These are phyloP conservation scores for Orthosia gothica DNA, from an alignment of 2,888 invertebrate genomes.

Conservation along the genomic window DNA sequence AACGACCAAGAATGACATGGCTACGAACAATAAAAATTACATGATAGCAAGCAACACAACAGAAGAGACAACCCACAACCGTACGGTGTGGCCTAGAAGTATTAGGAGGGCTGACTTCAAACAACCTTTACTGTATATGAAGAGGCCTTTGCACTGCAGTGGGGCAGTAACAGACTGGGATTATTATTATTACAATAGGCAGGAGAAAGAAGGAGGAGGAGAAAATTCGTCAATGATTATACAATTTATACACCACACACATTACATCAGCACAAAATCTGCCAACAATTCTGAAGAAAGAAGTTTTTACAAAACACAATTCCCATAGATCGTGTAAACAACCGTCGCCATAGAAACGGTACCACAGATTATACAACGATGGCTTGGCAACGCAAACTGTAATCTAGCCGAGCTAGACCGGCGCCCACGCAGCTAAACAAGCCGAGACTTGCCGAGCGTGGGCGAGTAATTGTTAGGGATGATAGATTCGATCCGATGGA, in stretches of 20 bases:
- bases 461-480: constrained; percentile 66
- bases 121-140: too few relatives aligned
- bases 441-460: constrained; percentile 39
- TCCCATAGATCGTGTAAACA: constrained; percentile 29
- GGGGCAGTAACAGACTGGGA: too few relatives aligned
- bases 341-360: constrained; percentile 52
- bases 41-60: too few relatives aligned
- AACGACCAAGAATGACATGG: too few relatives aligned
- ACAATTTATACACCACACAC: not conserved
- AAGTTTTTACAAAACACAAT: constrained; percentile 20
- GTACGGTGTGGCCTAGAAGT: too few relatives aligned
- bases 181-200: too few relatives aligned
- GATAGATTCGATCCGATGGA: constrained; percentile 55
- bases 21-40: too few relatives aligned
- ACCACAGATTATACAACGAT: constrained; percentile 39
- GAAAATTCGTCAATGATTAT: constrained; percentile 8
- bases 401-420: constrained; percentile 63
- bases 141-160: too few relatives aligned
- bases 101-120: too few relatives aligned
- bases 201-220: too few relatives aligned
- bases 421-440: constrained; percentile 61
- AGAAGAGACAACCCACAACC: too few relatives aligned
- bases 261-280: constrained; percentile 14
- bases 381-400: constrained; percentile 51
- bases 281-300: not conserved